A percentile compares a stretch with the other conserved stretches of the same genome.
Evolutionary conservation across 1,140 invertebrate species (phyloP).

Genomic region (Tetragnatha versicolor): DNA sequence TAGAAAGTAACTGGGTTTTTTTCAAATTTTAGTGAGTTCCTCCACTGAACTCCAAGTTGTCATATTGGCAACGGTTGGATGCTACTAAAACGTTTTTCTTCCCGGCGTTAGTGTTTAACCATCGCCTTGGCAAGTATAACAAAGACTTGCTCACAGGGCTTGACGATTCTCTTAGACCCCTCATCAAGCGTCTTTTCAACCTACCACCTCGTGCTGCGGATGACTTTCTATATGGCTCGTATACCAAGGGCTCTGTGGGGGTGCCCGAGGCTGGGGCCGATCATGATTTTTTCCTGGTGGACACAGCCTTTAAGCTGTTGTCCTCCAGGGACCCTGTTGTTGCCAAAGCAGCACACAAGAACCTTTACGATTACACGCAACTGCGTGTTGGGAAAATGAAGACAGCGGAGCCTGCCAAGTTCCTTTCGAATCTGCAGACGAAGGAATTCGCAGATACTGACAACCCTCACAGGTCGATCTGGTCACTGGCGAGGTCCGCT

Average conservation of each 20-base stretch:
- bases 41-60: no score
- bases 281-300: background rate
- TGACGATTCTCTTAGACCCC: no score
- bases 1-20: no score
- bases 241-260: background rate
- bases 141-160: no score
- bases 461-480: background rate
- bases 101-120: no score
- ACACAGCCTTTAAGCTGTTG: conserved; percentile 5
- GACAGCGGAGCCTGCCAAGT: no score
- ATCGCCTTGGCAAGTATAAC: no score
- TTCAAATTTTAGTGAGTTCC: no score
- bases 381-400: background rate
- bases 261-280: background rate
- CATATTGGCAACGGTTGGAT: no score
- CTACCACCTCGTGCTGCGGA: no score
- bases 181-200: no score
- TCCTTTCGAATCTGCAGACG: background rate
- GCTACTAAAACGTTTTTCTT: no score
- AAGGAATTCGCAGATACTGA: background rate
- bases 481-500: background rate
- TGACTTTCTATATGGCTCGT: background rate
- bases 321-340: background rate
- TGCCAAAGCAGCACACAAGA: background rate
- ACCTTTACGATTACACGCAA: background rate